These are phyloP conservation scores for Sphaerodactylus townsendi DNA, from an alignment of 2,113 vertebrate genomes.

Conservation along the genomic window DNA sequence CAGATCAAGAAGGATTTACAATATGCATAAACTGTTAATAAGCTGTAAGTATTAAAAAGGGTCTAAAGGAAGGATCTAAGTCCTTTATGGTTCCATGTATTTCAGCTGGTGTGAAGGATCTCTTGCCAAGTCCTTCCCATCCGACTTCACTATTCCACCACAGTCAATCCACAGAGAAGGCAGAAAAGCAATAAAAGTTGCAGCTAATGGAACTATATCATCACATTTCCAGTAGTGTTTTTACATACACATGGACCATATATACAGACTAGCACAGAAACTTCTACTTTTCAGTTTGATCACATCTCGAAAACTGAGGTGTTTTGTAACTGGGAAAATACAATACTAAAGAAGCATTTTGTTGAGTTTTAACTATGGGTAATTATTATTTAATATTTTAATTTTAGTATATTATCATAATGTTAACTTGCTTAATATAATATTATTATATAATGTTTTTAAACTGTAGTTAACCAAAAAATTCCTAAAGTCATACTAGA, in stretches of 20 bases:
- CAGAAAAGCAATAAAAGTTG: not conserved
- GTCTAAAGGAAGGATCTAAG: not conserved
- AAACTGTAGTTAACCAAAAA: slow-evolving; percentile 54
- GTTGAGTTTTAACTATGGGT: slow-evolving; percentile 35
- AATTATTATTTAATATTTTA: slow-evolving; percentile 19
- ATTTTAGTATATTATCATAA: no score
- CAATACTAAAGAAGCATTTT: slow-evolving; percentile 63
- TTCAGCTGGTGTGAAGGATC: not conserved
- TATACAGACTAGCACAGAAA: slow-evolving; percentile 26
- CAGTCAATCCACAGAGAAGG: not conserved
- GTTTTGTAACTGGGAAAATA: slow-evolving; percentile 46
- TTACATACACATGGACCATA: not conserved
- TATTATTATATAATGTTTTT: no score
- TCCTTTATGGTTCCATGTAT: not conserved
- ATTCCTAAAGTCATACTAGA: slow-evolving; percentile 53
- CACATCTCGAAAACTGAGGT: slow-evolving; percentile 62
- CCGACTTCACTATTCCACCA: not conserved
- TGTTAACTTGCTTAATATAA: no score
- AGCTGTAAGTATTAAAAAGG: not conserved
- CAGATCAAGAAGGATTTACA: no score
- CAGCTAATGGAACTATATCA: slow-evolving; percentile 12
- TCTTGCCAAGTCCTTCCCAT: not conserved
- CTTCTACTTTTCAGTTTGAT: slow-evolving; percentile 35
- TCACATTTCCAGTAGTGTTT: slow-evolving; percentile 23
- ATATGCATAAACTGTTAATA: not conserved